Base-by-base conservation (phyloP, 1,140 invertebrate genomes). In the Sinonovacula constricta region DNA sequence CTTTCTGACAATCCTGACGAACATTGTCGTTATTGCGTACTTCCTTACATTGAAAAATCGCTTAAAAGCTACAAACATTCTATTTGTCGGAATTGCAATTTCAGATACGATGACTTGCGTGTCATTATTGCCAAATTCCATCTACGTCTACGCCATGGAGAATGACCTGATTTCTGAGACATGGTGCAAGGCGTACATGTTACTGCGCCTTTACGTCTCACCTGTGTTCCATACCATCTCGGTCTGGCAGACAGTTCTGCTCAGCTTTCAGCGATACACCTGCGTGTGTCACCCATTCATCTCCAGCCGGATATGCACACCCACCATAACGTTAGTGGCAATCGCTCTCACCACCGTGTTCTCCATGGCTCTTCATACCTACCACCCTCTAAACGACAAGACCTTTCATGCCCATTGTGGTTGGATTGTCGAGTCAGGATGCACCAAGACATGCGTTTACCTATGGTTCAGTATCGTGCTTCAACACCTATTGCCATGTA, bases 201-300 rank as follows among this genome's bases (percentile, higher is more conserved):
- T 36, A 3, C 28, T 53, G 36, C 49, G 66, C 36, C 28, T 78
- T 10, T 78, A 78, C 31, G 26, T 78, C 28, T 57, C 67, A n/a
- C 65, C 28, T 0, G 75, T 69, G 33, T 78, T 78, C 26, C 75
- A 78, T 24, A 78, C 75, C 4, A 66, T 69, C 5, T 78, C 75
- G 0, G 57, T 78, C 12, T 78, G 75, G 75, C 75, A 78, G 59
- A 78, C 75, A 12, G 59, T 78, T 1, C 18, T 70, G 0, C 57
- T 78, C 2, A 34, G 75, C 12, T n/a, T 70, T n/a, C 75, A 78
- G 54, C 34, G 75, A 53, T 78, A 78, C 39, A 33, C 70, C 14
- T 78, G 75, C 31, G 75, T 78, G 18, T 78, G 65, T 54, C 75
- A 78, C 70, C 75, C 75, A 18, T 78, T 78, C 5, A 62, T 62